Conservation (phyloP, 53 echinoderm and acorn worm species). For the Actinopyga echinites region DNA sequence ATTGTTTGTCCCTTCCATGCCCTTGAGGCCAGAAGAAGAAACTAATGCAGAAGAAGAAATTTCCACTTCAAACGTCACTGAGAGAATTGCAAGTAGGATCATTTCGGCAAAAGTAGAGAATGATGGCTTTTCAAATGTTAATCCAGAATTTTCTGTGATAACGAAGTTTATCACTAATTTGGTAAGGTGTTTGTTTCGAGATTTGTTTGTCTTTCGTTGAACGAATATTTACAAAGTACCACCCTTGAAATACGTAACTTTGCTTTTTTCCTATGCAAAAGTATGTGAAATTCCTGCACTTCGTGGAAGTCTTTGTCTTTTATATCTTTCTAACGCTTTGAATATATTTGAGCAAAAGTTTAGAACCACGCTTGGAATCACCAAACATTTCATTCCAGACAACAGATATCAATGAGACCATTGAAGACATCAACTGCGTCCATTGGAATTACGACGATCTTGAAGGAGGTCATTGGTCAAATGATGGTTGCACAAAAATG, state of each 20-base stretch:
- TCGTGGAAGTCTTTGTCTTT: too few species aligned
- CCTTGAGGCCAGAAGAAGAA: not conserved
- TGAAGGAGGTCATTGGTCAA: slow-evolving; percentile 67
- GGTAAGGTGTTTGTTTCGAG: not conserved
- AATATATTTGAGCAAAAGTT: too few species aligned
- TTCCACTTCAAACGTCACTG: not conserved
- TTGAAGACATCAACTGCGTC: slow-evolving; percentile 52
- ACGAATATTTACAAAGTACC: too few species aligned
- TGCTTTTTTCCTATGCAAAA: too few species aligned
- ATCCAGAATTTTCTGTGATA: not conserved
- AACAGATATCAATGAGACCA: not conserved
- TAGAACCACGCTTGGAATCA: too few species aligned
- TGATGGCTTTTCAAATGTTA: not conserved
- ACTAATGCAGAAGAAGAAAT: not conserved
- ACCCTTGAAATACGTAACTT: too few species aligned
- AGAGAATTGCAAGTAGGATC: slow-evolving; percentile 18
- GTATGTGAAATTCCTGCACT: too few species aligned
- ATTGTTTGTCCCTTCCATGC: not conserved
- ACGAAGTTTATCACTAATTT: not conserved
- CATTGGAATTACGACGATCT: slow-evolving; percentile 59
- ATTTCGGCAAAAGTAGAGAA: not conserved
- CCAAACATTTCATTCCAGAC: not conserved
- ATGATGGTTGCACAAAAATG: slow-evolving; percentile 44
- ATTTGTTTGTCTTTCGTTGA: too few species aligned
- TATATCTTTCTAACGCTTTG: too few species aligned